Evolutionary conservation across 2,797 vertebrate genomes (phyloP).

Genomic region (Sebastes glaucus): DNA sequence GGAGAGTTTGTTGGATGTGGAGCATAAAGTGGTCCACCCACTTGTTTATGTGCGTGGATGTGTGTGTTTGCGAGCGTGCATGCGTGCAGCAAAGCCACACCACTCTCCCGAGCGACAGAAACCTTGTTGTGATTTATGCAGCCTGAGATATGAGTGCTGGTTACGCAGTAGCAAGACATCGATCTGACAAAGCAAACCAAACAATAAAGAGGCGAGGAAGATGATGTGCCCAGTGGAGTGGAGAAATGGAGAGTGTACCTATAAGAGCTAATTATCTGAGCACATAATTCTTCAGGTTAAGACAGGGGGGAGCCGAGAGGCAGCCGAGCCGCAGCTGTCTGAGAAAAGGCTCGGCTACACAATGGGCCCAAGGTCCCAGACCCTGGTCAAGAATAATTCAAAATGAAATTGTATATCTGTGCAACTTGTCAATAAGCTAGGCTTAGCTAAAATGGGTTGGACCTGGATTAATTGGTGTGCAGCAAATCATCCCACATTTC

Average conservation of each 20-base stretch:
- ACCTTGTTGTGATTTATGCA: constrained; percentile 88
- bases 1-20: constrained; percentile 64
- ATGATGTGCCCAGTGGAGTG: constrained; percentile 88
- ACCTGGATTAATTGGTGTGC: constrained; percentile 24
- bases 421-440: constrained; percentile 15
- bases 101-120: constrained; percentile 82
- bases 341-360: constrained; percentile 62
- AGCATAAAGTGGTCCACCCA: constrained; percentile 72
- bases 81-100: constrained; percentile 67
- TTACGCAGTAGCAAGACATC: constrained; percentile 88
- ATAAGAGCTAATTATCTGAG: constrained; percentile 88
- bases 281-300: constrained; percentile 89
- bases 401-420: constrained; percentile 45
- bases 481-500: constrained; percentile 4
- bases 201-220: constrained; percentile 88
- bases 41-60: constrained; percentile 61
- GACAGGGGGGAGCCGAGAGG: constrained; percentile 77
- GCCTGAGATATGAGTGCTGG: constrained; percentile 85
- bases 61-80: constrained; percentile 11
- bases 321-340: constrained; percentile 71
- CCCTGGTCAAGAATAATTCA: constrained; percentile 52
- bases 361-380: constrained; percentile 63
- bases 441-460: constrained; percentile 11
- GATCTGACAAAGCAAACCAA: constrained; percentile 89
- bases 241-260: constrained; percentile 87